Evolutionary conservation across 2,888 invertebrate species (phyloP), one percentile per base, ranked within the genome.

Genomic region (Laothoe populi): DNA sequence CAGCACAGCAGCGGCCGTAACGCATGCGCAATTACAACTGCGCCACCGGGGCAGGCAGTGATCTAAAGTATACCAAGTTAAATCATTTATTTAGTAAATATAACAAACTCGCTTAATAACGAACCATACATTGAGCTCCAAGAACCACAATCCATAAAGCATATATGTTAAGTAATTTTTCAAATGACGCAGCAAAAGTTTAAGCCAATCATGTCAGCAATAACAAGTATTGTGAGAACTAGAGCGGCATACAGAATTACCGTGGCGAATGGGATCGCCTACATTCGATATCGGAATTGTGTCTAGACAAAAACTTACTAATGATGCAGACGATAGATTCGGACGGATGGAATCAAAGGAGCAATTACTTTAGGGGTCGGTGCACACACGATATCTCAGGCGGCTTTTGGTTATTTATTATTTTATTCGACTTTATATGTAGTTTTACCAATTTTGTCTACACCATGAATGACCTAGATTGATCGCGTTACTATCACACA

Each of bases 261-360:
- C n/a, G n/a, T 1, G 5, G 1, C 7, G 8, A 7, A 48, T 13
- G 1, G n/a, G n/a, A 48, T 24, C 48, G 4, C 7, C 48, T 24
- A 48, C 7, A 48, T 26, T 48, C n/a, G 26, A 48, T 48, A 48
- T 48, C 2, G 1, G 48, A 48, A 26, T 5, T n/a, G 7, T 26
- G 48, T 48, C 48, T 48, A 48, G 48, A 48, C 48, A n/a, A 48
- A 48, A 48, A 24, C 48, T 48, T 24, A 24, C 24, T 48, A n/a
- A 26, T 26, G 48, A 48, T 26, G 5, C n/a, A 23, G 24, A 23
- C 46, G 2, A 7, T 7, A 48, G 24, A 24, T 48, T 7, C 48
- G 7, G 48, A 48, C 38, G 13, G 38, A 38, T 13, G 10, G 38
- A 38, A 38, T 38, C 13, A 38, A 38, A 38, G 11, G 4, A 38